Conservation (phyloP, 2,797 vertebrate genomes). For the Champsocephalus gunnari region DNA sequence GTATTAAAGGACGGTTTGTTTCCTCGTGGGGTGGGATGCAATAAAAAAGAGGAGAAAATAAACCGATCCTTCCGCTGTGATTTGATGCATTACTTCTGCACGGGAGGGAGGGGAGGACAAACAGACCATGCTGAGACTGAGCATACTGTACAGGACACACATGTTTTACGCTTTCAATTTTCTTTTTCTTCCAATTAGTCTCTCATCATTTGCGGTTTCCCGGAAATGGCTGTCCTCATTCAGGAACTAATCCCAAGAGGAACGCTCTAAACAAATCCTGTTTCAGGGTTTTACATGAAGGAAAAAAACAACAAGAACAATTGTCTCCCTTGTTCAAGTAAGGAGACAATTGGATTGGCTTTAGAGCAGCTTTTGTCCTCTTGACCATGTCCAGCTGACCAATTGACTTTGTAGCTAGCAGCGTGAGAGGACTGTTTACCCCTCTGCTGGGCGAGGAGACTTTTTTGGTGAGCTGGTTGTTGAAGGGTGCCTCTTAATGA, state of each 20-base stretch:
- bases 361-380: constrained; percentile 59
- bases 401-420: constrained; percentile 48
- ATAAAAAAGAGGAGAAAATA: constrained; percentile 40
- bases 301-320: constrained; percentile 52
- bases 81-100: constrained; percentile 32
- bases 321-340: constrained; percentile 48
- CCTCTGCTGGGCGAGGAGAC: constrained; percentile 23
- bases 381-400: constrained; percentile 45
- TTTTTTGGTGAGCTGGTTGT: constrained; percentile 14
- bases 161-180: not conserved
- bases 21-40: constrained; percentile 56
- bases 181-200: constrained; percentile 15
- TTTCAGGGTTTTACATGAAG: constrained; percentile 61
- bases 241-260: constrained; percentile 47
- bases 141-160: not conserved
- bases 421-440: constrained; percentile 29
- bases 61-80: constrained; percentile 48
- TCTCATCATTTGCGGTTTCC: constrained; percentile 42
- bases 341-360: constrained; percentile 57
- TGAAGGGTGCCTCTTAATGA: constrained; percentile 3
- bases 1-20: constrained; percentile 68
- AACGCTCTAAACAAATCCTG: constrained; percentile 68
- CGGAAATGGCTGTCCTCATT: constrained; percentile 45
- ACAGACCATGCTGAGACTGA: constrained; percentile 8
- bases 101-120: constrained; percentile 14